These are phyloP conservation scores for Leucosticte australis DNA, from an alignment of 2,113 vertebrate species.

Conservation along the genomic window DNA sequence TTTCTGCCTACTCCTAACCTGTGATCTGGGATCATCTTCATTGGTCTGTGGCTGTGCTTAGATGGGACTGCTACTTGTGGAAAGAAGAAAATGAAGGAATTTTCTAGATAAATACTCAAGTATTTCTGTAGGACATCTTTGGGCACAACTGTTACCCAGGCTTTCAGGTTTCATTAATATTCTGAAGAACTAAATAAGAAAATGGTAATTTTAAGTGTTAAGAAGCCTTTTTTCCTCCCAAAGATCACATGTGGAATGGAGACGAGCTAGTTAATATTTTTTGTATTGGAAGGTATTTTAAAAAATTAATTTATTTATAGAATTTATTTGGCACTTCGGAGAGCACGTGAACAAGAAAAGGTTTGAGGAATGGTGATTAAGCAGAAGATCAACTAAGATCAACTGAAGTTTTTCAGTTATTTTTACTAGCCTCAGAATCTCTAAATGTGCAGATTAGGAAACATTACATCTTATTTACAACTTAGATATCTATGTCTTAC, in stretches of 20 bases:
- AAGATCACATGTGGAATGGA: neutral
- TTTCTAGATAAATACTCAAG: neutral
- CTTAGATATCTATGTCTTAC: neutral
- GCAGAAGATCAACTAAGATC: neutral
- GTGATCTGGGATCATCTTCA: neutral
- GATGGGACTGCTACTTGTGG: neutral
- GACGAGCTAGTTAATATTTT: neutral
- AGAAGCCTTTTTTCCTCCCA: neutral
- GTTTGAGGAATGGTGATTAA: neutral
- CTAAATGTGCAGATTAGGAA: neutral
- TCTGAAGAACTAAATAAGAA: neutral
- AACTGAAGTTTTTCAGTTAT: neutral
- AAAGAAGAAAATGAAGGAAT: neutral
- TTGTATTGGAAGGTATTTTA: neutral
- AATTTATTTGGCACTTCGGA: neutral
- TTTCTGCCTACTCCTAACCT: neutral
- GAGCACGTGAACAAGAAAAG: neutral
- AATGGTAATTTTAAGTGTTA: neutral
- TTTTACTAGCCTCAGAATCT: neutral
- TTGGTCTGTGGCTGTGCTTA: neutral
- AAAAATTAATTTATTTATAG: neutral
- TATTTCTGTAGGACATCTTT: neutral
- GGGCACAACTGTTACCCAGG: neutral
- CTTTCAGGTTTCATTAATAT: neutral
- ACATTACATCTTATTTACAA: neutral